Evolutionary conservation across 2,797 vertebrate species (phyloP), one percentile per base, ranked within the genome.

Genomic region (Gobio occitaniae): DNA sequence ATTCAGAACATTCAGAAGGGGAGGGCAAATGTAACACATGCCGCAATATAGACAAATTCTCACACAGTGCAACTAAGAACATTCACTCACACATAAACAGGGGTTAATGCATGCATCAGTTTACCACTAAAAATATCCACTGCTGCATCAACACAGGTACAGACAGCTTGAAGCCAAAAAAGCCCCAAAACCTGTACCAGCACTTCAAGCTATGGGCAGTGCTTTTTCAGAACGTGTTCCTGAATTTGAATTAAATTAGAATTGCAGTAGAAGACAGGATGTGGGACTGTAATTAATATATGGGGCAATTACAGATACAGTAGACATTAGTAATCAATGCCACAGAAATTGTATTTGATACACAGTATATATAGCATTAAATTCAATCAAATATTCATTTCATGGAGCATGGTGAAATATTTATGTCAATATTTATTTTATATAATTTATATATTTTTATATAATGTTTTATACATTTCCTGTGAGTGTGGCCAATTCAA

Each of bases 1-100:
- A 88, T 88, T 85, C 88, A 87, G 83, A 85, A 88, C 88, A 87
- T 87, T 87, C 89, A 89, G 82, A 78, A 86, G 81, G 81, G 68
- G 68, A 79, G 91, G 82, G 82, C 78, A 36, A 80, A 78, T 68
- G 50, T 59, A 66, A 80, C 76, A 80, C 83, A 82, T 56, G 68
- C 19, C 69, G 48, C 65, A 25, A 86, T 32, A 77, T 50, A 76
- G 16, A 76, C 47, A 61, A 78, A 76, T 80, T 83, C 44, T 61
- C 48, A 50, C 48, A 36, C 36, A 36, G 74, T 25, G 56, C 54
- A 71, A 61, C 61, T 68, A 68, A 52, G 52, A 59, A 75, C 56
- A 36, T 89, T 75, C 65, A 80, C 78, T 87, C 86, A 86, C 88
- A 90, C 88, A 79, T 71, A 7, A 29, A 15, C 80, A 38, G 65